Evolutionary conservation across 1,140 invertebrate species (phyloP).

Genomic region (Atta cephalotes): DNA sequence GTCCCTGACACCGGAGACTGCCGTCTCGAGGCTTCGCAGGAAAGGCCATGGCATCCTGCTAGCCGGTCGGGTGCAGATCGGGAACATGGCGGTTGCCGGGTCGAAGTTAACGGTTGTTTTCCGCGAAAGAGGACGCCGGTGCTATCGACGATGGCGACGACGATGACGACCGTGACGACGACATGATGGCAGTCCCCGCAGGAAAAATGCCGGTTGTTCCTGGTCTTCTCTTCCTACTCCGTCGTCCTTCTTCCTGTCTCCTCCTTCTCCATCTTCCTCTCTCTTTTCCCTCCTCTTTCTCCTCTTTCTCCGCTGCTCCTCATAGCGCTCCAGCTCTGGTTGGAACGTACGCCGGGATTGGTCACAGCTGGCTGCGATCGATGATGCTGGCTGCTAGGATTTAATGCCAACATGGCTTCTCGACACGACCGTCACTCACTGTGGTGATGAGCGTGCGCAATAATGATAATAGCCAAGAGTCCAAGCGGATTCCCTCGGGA

Average conservation of each 20-base stretch:
- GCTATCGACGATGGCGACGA: slow-evolving; percentile 17
- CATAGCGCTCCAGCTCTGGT: slow-evolving; percentile 33
- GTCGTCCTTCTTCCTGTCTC: slow-evolving; percentile 31
- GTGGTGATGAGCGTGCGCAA: slow-evolving; percentile 20
- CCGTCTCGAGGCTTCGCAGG: slow-evolving; percentile 40
- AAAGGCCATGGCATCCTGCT: slow-evolving; percentile 46
- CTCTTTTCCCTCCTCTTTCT: background rate
- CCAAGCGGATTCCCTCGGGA: background rate
- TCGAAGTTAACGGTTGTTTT: slow-evolving; percentile 80
- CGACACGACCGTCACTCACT: background rate
- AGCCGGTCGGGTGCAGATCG: slow-evolving; percentile 14
- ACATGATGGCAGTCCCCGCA: slow-evolving; percentile 25
- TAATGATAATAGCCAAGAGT: background rate
- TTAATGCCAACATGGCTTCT: slow-evolving; percentile 67
- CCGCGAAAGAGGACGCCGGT: slow-evolving; percentile 40
- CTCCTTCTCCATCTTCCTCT: background rate
- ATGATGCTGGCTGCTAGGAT: slow-evolving; percentile 73
- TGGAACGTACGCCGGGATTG: slow-evolving; percentile 71
- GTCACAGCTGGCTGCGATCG: slow-evolving; percentile 79
- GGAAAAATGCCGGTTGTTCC: slow-evolving; percentile 59
- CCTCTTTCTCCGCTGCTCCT: background rate
- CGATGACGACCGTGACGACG: background rate
- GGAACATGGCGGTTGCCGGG: slow-evolving; percentile 75
- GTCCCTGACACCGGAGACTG: slow-evolving; percentile 45
- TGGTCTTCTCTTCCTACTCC: background rate